phyloP scores from a whole-genome alignment of 2,797 vertebrate species.

The Xenentodon cancila region DNA sequence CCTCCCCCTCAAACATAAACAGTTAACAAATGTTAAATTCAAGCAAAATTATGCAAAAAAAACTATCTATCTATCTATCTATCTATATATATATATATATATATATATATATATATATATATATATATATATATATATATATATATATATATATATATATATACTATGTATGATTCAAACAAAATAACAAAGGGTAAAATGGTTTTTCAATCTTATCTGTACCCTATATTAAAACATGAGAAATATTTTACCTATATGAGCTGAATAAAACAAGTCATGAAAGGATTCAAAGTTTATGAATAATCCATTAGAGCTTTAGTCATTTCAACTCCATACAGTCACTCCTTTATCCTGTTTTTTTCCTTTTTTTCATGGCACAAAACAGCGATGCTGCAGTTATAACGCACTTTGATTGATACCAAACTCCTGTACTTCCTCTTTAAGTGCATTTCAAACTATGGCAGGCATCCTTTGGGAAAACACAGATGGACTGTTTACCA shows the following conservation, averaged over 20 bases:
- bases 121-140: too few relatives aligned
- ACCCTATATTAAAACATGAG: too few relatives aligned
- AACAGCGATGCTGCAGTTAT: constrained; percentile 51
- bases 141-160: too few relatives aligned
- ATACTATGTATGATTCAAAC: too few relatives aligned
- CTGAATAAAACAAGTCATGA: constrained; percentile 18
- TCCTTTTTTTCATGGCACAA: constrained; percentile 32
- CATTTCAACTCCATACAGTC: constrained; percentile 55
- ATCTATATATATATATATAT: too few relatives aligned
- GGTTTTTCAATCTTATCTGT: too few relatives aligned
- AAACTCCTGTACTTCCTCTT: constrained; percentile 70
- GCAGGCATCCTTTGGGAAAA: constrained; percentile 73
- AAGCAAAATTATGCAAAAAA: too few relatives aligned
- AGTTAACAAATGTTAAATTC: too few relatives aligned
- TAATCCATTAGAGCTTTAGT: constrained; percentile 59
- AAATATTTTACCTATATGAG: constrained; percentile 17
- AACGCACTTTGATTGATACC: constrained; percentile 73
- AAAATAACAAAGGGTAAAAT: too few relatives aligned
- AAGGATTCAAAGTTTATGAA: constrained; percentile 37
- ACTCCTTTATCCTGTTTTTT: constrained; percentile 31
- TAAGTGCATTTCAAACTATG: constrained; percentile 80
- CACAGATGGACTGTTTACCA: constrained; percentile 79
- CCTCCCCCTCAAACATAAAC: too few relatives aligned
- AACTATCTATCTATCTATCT: too few relatives aligned
- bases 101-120: too few relatives aligned